Conservation (phyloP, 2,888 invertebrate species). For the Osedax fenrisi region DNA sequence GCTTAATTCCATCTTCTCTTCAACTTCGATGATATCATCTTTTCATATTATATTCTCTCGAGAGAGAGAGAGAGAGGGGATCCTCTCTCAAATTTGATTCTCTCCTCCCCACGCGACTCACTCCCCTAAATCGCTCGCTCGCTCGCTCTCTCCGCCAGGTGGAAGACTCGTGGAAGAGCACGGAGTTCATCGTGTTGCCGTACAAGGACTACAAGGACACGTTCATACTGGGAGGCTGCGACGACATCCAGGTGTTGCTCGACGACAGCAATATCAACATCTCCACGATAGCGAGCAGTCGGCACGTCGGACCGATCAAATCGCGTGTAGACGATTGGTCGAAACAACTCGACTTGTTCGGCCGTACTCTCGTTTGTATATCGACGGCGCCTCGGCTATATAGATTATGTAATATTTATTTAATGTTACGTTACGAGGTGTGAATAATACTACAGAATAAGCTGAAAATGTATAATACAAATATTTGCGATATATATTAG, state of each 20-base stretch:
- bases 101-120: no score
- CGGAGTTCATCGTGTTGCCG: conserved; percentile 65
- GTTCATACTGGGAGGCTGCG: conserved; percentile 69
- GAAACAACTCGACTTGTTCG: conserved; percentile 64
- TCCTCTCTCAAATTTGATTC: no score
- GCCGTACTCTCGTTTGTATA: conserved; percentile 62
- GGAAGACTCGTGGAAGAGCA: conserved; percentile 69
- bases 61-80: no score
- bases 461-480: no score
- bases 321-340: conserved; percentile 71
- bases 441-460: no score
- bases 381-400: no score
- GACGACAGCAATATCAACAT: conserved; percentile 78
- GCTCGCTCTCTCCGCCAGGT: conserved; percentile 56
- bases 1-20: no score
- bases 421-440: no score
- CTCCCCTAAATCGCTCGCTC: no score
- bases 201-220: conserved; percentile 74
- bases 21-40: no score
- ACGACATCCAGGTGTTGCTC: conserved; percentile 67
- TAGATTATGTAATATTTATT: not conserved
- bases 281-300: conserved; percentile 72
- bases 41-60: no score
- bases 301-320: conserved; percentile 73
- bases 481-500: no score